Evolutionary conservation across 1,140 invertebrate species (phyloP), one percentile per base, ranked within the genome.

Genomic region (Thrips palmi): DNA sequence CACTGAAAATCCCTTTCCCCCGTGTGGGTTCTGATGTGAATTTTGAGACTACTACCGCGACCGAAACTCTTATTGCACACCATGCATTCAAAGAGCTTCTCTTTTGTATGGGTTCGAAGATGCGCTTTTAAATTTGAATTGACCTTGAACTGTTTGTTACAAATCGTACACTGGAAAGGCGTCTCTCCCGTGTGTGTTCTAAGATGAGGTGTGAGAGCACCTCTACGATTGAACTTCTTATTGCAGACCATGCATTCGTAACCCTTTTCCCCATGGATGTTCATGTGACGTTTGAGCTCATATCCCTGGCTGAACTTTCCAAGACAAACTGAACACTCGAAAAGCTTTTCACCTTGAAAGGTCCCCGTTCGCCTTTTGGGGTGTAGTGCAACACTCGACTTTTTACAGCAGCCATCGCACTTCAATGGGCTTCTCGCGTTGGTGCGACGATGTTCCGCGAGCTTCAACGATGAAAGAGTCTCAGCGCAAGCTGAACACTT

Each of bases 231-330:
- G 54, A 80, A 81, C 42, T 65, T 65, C 46, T 74, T 71, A 29
- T 68, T 64, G 54, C 77, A 81, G 39, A 76, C 60, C 43, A 61
- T 68, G 52, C 77, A 81, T 48, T 71, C 69, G 47, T 73, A 77
- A 2, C 75, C 74, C 44, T 71, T 59, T 54, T 79, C 75, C 2
- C 71, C 65, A 50, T 73, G 71, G 19, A 64, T 68, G 43, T 67
- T 62, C 60, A 67, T 65, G 41, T 70, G 68, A 33, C 68, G 59
- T 25, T 60, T 65, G 18, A 68, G 53, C 52, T 69, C 69, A 23
- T 62, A 60, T 42, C 60, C 58, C 33, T 65, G 65, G 6, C 55
- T 52, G 47, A 69, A 69, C 27, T 60, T 53, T 49, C 69, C 68
- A 45, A 60, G 60, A 45, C 68, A 71, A 24, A 65, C 62, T 39